phyloP scores from a whole-genome alignment of 92 coral and sea anemone genomes.

The Palythoa heliodiscus region DNA sequence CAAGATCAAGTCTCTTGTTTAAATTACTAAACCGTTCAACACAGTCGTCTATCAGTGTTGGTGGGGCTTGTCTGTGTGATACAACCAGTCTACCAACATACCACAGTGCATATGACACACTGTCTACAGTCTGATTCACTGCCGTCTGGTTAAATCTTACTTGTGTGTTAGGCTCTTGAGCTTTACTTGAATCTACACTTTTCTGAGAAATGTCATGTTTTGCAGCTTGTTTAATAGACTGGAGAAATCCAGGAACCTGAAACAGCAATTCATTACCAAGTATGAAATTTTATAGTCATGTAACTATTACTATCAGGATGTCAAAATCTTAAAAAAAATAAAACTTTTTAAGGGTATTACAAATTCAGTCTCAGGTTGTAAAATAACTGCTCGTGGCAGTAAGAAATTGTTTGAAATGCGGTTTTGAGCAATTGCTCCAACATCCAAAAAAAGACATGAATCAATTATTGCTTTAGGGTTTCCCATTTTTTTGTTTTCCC shows the following conservation, averaged over 20 bases:
- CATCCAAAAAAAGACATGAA: too few relatives aligned
- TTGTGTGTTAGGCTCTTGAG: conserved; percentile 22
- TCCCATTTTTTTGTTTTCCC: too few relatives aligned
- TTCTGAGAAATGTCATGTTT: conserved; percentile 57
- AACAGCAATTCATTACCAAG: background rate
- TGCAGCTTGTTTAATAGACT: conserved; percentile 77
- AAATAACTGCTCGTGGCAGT: too few relatives aligned
- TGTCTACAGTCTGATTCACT: conserved; percentile 19
- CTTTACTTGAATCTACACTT: conserved; percentile 28
- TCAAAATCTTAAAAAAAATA: too few relatives aligned
- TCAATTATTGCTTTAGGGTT: too few relatives aligned
- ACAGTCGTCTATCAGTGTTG: conserved; percentile 85
- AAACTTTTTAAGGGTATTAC: too few relatives aligned
- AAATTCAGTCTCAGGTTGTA: too few relatives aligned
- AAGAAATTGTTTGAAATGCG: too few relatives aligned
- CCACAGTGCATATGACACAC: conserved; percentile 67
- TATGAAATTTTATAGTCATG: background rate
- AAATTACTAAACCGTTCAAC: conserved; percentile 75
- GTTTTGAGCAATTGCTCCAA: too few relatives aligned
- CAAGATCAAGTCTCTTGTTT: conserved; percentile 66
- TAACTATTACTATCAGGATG: too few relatives aligned
- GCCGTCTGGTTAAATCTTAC: conserved; percentile 27
- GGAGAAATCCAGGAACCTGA: conserved; percentile 81
- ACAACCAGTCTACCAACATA: conserved; percentile 88
- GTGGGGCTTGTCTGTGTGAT: conserved; percentile 94